Evolutionary conservation across 2,888 invertebrate species (phyloP), one percentile per base, ranked within the genome.

Genomic region (Trichopoda pennipes): DNA sequence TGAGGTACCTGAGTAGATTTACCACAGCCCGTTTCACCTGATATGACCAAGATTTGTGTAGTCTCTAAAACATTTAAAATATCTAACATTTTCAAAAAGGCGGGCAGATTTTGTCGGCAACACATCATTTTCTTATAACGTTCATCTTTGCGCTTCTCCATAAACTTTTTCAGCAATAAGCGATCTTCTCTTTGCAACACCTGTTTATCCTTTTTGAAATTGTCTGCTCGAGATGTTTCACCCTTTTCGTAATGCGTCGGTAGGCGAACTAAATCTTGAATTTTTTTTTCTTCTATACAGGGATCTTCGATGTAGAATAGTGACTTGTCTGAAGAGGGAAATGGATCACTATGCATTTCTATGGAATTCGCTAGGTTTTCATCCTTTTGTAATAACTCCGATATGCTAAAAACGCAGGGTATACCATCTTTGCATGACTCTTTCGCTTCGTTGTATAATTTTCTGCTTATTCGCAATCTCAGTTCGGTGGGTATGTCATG

Each of bases 1-100:
- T 99, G 98, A 0, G 98, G 98, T n/a, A 98, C 95, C 93, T 98
- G 95, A 0, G 95, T 95, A 88, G 95, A 95, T 90, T 96, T 96
- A 63, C 96, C 96, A 86, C 96, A 96, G 0, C 96, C 96, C 0
- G 96, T 96, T 89, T 96, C 96, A 3, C 96, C 96, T 58, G 95
- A 95, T 85, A 96, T 94, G 0, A 96, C 95, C 21, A 90, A 85
- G 2, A 90, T 88, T 92, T 93, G 90, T 72, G 94, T 94, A 70
- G 93, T 92, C 44, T 93, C 91, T 49, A 96, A 92, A 0, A 93
- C 92, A 83, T 93, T 92, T 78, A 96, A 90, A 86, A 96, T 95
- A 80, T 94, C 94, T 49, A 93, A 92, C 91, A 93, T 94, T 88
- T 94, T 94, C 19, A 92, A 91, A 94, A 95, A 96, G 0, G 96